Percentiles rank a stretch among this genome's conserved stretches.
Evolutionary conservation across 1,140 invertebrate species (phyloP).

Genomic region (Drosophila erecta): DNA sequence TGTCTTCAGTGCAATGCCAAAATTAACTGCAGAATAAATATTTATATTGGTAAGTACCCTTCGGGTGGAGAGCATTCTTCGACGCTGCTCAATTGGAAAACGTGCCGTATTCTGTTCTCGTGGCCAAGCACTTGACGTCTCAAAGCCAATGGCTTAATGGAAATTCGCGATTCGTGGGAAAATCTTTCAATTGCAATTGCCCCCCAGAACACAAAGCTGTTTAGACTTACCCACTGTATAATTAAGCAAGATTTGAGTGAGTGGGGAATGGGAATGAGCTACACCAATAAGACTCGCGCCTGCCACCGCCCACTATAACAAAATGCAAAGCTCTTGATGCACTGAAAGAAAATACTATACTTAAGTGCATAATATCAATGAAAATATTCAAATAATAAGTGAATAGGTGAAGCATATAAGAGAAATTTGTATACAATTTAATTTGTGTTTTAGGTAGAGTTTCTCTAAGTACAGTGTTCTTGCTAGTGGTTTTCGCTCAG

Average conservation of each 20-base stretch:
- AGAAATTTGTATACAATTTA: too few species aligned
- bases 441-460: background rate
- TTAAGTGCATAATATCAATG: background rate
- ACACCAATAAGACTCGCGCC: constrained; percentile 26
- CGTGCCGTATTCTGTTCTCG: constrained; percentile 62
- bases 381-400: too few species aligned
- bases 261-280: constrained; percentile 20
- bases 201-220: constrained; percentile 25
- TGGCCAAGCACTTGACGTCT: constrained; percentile 70
- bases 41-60: constrained; percentile 50
- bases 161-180: constrained; percentile 71
- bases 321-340: constrained; percentile 12
- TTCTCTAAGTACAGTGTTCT: background rate
- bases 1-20: constrained; percentile 8
- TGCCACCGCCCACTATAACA: constrained; percentile 38
- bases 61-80: constrained; percentile 56
- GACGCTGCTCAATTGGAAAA: constrained; percentile 57
- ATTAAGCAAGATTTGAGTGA: constrained; percentile 58
- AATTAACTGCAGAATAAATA: constrained; percentile 31
- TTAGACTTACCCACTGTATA: constrained; percentile 62
- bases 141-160: constrained; percentile 77
- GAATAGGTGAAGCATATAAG: too few species aligned
- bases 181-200: constrained; percentile 66
- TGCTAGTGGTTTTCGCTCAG: background rate
- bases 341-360: constrained; percentile 2